phyloP scores from a whole-genome alignment of 2,113 vertebrate species.

The Athene cunicularia region DNA sequence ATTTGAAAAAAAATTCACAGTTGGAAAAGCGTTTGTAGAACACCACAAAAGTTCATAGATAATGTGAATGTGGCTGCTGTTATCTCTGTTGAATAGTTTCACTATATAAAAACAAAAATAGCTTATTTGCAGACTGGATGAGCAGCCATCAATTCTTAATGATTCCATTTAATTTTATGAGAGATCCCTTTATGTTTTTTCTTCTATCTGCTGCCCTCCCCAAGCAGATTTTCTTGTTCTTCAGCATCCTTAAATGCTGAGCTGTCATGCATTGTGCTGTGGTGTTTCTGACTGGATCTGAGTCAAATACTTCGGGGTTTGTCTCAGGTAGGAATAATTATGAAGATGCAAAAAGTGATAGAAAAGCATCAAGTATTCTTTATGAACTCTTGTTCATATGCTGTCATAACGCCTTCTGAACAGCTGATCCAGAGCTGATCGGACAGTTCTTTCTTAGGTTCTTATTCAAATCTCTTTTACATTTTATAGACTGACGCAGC shows the following conservation, averaged over 20 bases:
- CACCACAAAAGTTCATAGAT: neutral
- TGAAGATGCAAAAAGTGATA: neutral
- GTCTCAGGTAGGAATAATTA: conserved; percentile 34
- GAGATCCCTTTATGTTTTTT: conserved; percentile 51
- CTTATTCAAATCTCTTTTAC: neutral
- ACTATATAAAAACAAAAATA: conserved; percentile 48
- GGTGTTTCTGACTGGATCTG: neutral
- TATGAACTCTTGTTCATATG: neutral
- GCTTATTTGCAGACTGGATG: conserved; percentile 56
- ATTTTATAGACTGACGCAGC: neutral
- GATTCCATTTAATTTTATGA: conserved; percentile 66
- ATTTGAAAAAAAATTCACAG: neutral
- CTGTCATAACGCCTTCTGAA: neutral
- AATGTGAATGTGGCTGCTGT: neutral
- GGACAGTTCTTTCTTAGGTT: neutral
- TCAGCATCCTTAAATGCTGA: conserved; percentile 51
- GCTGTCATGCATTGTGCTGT: neutral
- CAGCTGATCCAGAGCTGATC: neutral
- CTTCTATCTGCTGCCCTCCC: conserved; percentile 8
- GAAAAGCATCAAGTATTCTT: conserved; percentile 11
- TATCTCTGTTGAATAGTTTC: neutral
- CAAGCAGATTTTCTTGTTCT: conserved; percentile 13
- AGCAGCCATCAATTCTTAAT: conserved; percentile 58
- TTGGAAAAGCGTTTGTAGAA: neutral
- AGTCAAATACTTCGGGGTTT: conserved; percentile 28